These are phyloP conservation scores for Himalopsyche japonica DNA, from an alignment of 2,888 invertebrate genomes.

Conservation along the genomic window DNA sequence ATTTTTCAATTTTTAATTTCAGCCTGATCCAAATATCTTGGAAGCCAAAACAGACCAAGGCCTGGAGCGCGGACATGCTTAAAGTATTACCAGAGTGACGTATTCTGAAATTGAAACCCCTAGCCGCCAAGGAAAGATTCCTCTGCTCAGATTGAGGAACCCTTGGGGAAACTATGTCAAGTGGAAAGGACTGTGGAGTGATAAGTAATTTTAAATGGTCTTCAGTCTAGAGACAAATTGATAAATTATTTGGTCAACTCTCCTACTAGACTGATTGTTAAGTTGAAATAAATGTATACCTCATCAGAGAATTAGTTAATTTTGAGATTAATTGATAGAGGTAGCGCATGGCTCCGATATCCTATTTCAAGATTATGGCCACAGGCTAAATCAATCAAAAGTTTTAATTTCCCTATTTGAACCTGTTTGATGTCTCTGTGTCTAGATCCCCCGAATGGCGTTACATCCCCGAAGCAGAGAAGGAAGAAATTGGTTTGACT, in stretches of 20 bases:
- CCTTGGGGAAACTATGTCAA: slow-evolving; percentile 96
- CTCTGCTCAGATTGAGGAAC: slow-evolving; percentile 82
- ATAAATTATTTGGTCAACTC: neutral
- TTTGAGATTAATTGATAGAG: too few species aligned
- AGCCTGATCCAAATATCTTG: slow-evolving; percentile 80
- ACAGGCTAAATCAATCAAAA: too few species aligned
- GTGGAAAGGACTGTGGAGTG: slow-evolving; percentile 95
- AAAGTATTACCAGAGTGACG: slow-evolving; percentile 86
- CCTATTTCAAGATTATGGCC: too few species aligned
- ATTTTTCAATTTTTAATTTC: slow-evolving; percentile 41
- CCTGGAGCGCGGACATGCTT: slow-evolving; percentile 89
- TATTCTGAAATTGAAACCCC: slow-evolving; percentile 80
- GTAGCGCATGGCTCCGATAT: too few species aligned
- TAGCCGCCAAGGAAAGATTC: slow-evolving; percentile 75
- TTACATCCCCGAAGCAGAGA: slow-evolving; percentile 81
- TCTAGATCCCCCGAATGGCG: slow-evolving; percentile 87
- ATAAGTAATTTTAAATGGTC: slow-evolving; percentile 65
- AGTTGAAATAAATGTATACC: too few species aligned
- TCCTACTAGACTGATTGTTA: neutral
- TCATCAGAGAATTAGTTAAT: too few species aligned
- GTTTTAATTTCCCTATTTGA: too few species aligned
- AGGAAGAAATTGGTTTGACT: slow-evolving; percentile 82
- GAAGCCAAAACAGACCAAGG: slow-evolving; percentile 83
- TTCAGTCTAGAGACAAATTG: too few species aligned
- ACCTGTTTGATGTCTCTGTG: neutral